Evolutionary conservation across 53 echinoderm and acorn worm species (phyloP), one percentile per base, ranked within the genome.

Genomic region (Paracentrotus lividus): DNA sequence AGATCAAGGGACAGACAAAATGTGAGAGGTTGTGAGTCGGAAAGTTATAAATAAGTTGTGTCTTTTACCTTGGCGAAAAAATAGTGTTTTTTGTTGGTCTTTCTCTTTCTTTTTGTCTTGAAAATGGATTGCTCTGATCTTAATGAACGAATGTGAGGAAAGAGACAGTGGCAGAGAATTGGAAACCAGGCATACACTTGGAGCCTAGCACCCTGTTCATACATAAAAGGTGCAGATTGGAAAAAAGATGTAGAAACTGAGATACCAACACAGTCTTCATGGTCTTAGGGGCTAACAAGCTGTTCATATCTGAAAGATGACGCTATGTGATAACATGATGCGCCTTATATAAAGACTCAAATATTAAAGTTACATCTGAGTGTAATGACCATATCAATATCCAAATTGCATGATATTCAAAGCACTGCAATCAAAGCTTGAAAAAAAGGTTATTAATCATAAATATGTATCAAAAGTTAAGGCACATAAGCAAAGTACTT

Each of bases 141-240:
- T 78, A 78, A 78, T 78, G 45, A 45, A 43, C 8, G 78, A 42
- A 43, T 42, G 78, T 78, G 78, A 78, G 78, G 78, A 78, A 78
- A 78, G 78, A 78, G 78, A 78, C 7, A 43, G 78, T 78, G 78
- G 78, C 78, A 78, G 78, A 42, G 45, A n/a, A 42, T 5, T 45
- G 78, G 78, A 78, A n/a, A 42, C 42, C 42, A n/a, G 16, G n/a
- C 21, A 34, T 42, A 78, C 78, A 24, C 78, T 8, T 43, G 78
- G 78, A 78, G 78, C 78, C 78, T n/a, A 36, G 5, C 18, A 20
- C 78, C 78, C 78, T 78, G 32, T 78, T 78, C 78, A 42, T 45
- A 78, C 0, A 29, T 9, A 2, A 64, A 64, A 64, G 29, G 31
- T 64, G 27, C 26, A 27, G 31, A 29, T 57, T 57, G 21, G 16